A percentile compares a stretch with the other conserved stretches of the same genome.
Conservation (phyloP, 2,113 vertebrate species). For the Oncorhynchus masou region DNA sequence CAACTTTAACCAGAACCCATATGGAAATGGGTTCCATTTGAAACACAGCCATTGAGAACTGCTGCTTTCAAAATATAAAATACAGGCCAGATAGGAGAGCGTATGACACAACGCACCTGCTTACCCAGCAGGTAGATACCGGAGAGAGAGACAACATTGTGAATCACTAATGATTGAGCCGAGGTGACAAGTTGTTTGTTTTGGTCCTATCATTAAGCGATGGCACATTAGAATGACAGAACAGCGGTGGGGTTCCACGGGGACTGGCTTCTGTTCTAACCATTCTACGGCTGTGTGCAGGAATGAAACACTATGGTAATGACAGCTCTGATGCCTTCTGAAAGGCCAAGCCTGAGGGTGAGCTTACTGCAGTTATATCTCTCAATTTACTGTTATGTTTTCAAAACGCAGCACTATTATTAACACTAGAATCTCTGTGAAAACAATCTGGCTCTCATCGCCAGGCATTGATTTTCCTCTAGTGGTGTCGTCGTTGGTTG, state of each 20-base stretch:
- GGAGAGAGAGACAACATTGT: constrained; percentile 18
- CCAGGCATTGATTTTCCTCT: constrained; percentile 29
- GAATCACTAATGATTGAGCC: constrained; percentile 16
- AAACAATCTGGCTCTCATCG: neutral
- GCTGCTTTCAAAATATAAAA: constrained; percentile 9
- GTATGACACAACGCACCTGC: too few relatives aligned
- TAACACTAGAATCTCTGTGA: constrained; percentile 27
- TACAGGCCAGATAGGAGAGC: neutral
- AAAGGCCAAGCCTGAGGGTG: constrained; percentile 38
- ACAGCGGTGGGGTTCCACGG: constrained; percentile 42
- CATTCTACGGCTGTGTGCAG: constrained; percentile 1
- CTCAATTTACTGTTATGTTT: constrained; percentile 31
- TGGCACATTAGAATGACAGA: constrained; percentile 52
- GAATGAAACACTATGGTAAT: constrained; percentile 50
- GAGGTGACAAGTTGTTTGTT: constrained; percentile 47
- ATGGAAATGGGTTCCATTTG: too few relatives aligned
- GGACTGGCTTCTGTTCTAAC: constrained; percentile 21
- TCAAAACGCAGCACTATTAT: constrained; percentile 30
- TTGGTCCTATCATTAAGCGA: constrained; percentile 26
- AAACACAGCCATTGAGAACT: neutral
- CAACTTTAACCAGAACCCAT: too few relatives aligned
- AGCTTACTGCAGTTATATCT: constrained; percentile 19
- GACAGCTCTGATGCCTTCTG: constrained; percentile 47
- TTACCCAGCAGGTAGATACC: neutral
- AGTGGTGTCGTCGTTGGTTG: neutral